These are phyloP conservation scores for Hoplias malabaricus DNA, from an alignment of 2,113 vertebrate species.

Conservation along the genomic window DNA sequence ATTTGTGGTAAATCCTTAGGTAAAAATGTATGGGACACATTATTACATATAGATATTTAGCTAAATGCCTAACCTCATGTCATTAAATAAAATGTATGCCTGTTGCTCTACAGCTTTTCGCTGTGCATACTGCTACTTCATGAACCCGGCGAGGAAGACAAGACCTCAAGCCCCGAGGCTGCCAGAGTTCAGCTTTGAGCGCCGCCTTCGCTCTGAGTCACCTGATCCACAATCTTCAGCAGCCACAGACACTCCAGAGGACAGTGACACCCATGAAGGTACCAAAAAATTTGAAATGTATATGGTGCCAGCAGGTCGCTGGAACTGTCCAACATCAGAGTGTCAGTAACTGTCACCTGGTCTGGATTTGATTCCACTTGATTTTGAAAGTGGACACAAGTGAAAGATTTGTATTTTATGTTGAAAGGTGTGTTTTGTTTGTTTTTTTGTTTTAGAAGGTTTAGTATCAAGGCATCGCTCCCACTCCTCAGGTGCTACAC, in stretches of 20 bases:
- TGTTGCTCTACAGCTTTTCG: constrained; percentile 80
- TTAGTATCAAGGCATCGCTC: constrained; percentile 28
- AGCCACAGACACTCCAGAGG: constrained; percentile 61
- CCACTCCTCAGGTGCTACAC: constrained; percentile 60
- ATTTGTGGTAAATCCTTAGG: too few relatives aligned
- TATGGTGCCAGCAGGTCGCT: background rate
- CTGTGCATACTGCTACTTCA: constrained; percentile 95
- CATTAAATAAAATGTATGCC: background rate
- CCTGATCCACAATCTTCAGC: constrained; percentile 55
- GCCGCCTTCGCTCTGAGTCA: constrained; percentile 65
- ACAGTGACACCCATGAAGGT: constrained; percentile 71
- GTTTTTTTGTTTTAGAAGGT: constrained; percentile 53
- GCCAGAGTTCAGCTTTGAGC: constrained; percentile 90
- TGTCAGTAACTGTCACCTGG: background rate
- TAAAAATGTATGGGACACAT: too few relatives aligned
- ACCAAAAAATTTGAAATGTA: background rate
- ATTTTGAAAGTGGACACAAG: background rate
- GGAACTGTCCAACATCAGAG: background rate
- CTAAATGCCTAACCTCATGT: too few relatives aligned
- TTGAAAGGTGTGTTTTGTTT: constrained; percentile 31
- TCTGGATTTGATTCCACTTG: background rate
- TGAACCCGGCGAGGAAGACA: constrained; percentile 95
- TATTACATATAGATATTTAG: too few relatives aligned
- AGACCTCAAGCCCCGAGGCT: constrained; percentile 90
- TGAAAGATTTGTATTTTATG: background rate